Percentiles rank a stretch among this genome's conserved stretches.
Conservation (phyloP, 2,113 vertebrate species). For the Tragelaphus imberbis region DNA sequence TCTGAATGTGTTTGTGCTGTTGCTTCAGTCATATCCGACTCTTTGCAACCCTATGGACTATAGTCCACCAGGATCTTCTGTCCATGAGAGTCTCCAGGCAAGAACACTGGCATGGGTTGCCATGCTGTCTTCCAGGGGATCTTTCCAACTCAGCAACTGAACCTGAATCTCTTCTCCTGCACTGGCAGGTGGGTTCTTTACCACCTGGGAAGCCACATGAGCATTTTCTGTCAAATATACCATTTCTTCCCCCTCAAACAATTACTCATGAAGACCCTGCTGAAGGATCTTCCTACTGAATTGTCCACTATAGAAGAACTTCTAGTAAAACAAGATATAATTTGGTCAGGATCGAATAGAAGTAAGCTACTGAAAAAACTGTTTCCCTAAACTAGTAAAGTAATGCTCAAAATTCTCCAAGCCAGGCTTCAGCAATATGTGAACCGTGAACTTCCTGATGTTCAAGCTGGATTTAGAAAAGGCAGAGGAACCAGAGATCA, state of each 20-base stretch:
- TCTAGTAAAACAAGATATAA: neutral
- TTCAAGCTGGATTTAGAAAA: too few species aligned
- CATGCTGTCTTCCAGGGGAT: neutral
- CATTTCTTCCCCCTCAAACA: neutral
- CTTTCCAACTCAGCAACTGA: neutral
- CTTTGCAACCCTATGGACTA: neutral
- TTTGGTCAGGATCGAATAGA: neutral
- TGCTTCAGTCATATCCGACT: neutral
- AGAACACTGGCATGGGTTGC: neutral
- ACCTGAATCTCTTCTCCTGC: neutral
- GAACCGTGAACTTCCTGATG: too few species aligned
- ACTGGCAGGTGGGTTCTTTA: neutral
- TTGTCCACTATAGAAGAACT: neutral
- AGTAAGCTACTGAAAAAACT: neutral
- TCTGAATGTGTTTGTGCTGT: neutral
- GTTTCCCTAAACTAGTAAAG: neutral
- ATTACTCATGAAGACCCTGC: neutral
- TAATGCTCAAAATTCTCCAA: too few species aligned
- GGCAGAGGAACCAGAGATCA: too few species aligned
- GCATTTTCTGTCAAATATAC: neutral
- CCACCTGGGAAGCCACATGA: neutral
- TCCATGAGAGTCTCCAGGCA: neutral
- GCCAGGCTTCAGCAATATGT: too few species aligned
- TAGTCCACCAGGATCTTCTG: neutral
- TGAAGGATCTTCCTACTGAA: neutral